phyloP scores from a whole-genome alignment of 1,140 invertebrate species.

The Ostrea denselamellosa region DNA sequence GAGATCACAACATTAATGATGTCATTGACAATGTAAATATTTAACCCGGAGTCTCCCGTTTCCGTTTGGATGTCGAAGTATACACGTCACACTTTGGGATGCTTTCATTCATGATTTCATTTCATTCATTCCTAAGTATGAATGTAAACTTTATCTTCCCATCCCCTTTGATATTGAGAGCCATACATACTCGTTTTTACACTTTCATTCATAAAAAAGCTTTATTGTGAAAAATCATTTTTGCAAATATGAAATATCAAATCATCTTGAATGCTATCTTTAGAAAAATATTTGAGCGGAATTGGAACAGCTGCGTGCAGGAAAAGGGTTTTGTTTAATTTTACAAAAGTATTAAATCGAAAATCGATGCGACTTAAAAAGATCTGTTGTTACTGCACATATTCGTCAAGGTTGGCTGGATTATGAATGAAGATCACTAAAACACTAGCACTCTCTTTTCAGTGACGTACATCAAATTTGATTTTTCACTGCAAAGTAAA shows the following conservation, averaged over 20 bases:
- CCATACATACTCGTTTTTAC: not conserved
- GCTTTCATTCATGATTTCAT: conserved; percentile 10
- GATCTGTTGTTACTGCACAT: not conserved
- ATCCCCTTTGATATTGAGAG: conserved; percentile 14
- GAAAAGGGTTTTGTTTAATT: conserved; percentile 24
- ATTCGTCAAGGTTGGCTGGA: not conserved
- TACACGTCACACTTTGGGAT: conserved; percentile 5
- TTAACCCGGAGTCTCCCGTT: conserved; percentile 13
- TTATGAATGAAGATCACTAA: not conserved
- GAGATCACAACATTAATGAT: not conserved
- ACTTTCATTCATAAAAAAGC: conserved; percentile 8
- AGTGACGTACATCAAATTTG: not conserved
- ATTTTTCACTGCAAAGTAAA: not conserved
- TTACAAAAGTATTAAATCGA: not conserved
- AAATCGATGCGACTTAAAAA: conserved; percentile 19
- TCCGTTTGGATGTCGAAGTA: not conserved
- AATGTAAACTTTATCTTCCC: not conserved
- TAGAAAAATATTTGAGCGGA: not conserved
- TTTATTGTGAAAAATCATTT: not conserved
- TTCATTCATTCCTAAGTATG: not conserved
- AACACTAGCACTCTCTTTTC: not conserved
- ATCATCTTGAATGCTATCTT: not conserved
- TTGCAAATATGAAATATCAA: not conserved
- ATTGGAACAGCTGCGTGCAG: conserved; percentile 6
- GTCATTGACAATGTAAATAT: conserved; percentile 27